These are phyloP conservation scores for Chunga burmeisteri DNA, from an alignment of 2,113 vertebrate genomes.

Conservation along the genomic window DNA sequence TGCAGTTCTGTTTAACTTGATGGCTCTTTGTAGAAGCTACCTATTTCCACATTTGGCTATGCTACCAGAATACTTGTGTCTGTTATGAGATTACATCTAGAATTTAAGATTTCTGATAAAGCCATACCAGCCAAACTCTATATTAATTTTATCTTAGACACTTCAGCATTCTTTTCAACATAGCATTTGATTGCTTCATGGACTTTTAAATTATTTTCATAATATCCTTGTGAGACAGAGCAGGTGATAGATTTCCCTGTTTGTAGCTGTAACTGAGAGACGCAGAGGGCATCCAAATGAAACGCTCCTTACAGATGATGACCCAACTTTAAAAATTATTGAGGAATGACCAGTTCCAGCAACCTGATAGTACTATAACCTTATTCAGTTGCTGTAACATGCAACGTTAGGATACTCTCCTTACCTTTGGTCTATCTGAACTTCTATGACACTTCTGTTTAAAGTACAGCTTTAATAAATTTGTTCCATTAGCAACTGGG, in stretches of 20 bases:
- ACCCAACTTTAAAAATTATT: neutral
- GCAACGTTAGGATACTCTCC: neutral
- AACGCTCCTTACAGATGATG: neutral
- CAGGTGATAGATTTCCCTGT: neutral
- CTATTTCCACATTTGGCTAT: neutral
- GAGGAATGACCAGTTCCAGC: neutral
- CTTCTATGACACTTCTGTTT: neutral
- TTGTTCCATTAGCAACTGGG: neutral
- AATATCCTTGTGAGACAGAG: neutral
- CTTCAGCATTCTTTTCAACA: neutral
- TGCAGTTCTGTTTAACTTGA: neutral
- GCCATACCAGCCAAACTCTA: neutral
- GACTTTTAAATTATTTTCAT: neutral
- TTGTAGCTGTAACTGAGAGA: neutral
- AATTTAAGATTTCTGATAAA: slow-evolving; percentile 16
- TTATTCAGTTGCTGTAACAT: neutral
- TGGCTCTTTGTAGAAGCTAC: neutral
- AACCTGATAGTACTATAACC: neutral
- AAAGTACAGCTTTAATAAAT: neutral
- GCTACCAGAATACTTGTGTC: neutral
- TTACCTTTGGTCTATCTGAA: neutral
- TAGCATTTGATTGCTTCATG: neutral
- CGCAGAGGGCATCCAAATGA: neutral
- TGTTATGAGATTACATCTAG: neutral
- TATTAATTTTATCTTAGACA: neutral